Evolutionary conservation across 1,140 invertebrate genomes (phyloP), one percentile per base, ranked within the genome.

Genomic region (Drosophila saltans): DNA sequence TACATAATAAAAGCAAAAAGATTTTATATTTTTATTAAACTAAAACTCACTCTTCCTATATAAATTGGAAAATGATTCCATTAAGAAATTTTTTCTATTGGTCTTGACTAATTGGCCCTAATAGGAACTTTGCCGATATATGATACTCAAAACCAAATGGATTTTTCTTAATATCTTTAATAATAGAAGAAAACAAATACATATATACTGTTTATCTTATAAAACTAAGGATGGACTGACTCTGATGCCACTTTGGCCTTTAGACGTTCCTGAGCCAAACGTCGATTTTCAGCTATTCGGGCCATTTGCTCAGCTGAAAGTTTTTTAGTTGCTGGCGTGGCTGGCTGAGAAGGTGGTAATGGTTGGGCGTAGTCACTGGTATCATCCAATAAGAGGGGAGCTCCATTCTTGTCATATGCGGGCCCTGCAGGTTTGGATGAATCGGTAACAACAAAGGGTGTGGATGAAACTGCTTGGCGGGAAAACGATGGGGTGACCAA

Each of bases 211-310:
- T 36, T 36, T 6, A 36, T 4, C 6, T 36, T 36, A 6, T 11
- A 26, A 41, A 63, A 16, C 55, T 72, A 41, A 36, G 9, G 26
- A 24, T 30, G 33, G 16, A 58, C 8, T 39, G 40, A 30, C 10
- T 39, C 45, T 76, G 69, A 56, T 81, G 69, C 56, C 81, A 66
- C 24, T 56, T 91, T 92, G 11, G 75, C 78, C 5, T 73, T 69
- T 0, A 92, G 65, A 3, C 83, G 65, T 56, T 92, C 91, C 55
- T 85, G 86, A 0, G 91, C 91, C 24, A 90, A 24, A 5, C 90
- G 75, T 8, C 90, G 79, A 73, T 92, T 92, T 55, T 92, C 91
- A 1, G 91, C 91, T 65, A 92, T 92, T 1, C 79, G 73, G 1
- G 91, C 91, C 73, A 91, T 84, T 74, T 92, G 91, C 3, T 92